Evolutionary conservation across 2,113 vertebrate genomes (phyloP).

Genomic region (Notothenia rossii): DNA sequence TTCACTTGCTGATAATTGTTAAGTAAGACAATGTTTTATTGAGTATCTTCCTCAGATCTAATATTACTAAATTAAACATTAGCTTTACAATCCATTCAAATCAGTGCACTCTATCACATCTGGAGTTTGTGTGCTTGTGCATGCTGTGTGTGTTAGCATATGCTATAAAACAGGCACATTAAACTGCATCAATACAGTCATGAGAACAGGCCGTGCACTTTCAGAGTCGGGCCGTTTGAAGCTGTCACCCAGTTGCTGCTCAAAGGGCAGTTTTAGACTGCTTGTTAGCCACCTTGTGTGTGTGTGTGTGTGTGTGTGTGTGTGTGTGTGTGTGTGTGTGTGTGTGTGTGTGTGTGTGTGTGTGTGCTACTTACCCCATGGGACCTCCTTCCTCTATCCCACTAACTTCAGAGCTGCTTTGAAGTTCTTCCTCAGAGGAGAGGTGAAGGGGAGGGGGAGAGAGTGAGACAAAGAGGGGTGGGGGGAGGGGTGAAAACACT

Average conservation of each 20-base stretch:
- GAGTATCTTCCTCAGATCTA: slow-evolving; percentile 46
- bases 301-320: slow-evolving; percentile 39
- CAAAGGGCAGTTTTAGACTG: slow-evolving; percentile 67
- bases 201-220: slow-evolving; percentile 37
- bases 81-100: slow-evolving; percentile 26
- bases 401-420: slow-evolving; percentile 81
- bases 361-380: slow-evolving; percentile 53
- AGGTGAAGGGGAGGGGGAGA: slow-evolving; percentile 50
- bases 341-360: slow-evolving; percentile 31
- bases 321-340: slow-evolving; percentile 21
- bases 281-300: slow-evolving; percentile 64
- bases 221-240: slow-evolving; percentile 62
- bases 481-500: slow-evolving; percentile 29
- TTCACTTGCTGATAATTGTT: slow-evolving; percentile 37
- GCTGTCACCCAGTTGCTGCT: slow-evolving; percentile 62
- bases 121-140: not conserved
- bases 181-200: slow-evolving; percentile 57
- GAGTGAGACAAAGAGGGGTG: slow-evolving; percentile 43
- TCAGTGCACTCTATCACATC: not conserved
- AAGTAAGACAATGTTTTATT: slow-evolving; percentile 54
- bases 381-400: slow-evolving; percentile 63
- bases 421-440: slow-evolving; percentile 71
- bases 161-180: slow-evolving; percentile 37
- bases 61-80: slow-evolving; percentile 57
- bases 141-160: not conserved